Base-by-base conservation (phyloP, 2,113 vertebrate species). In the Ascaphus truei region DNA sequence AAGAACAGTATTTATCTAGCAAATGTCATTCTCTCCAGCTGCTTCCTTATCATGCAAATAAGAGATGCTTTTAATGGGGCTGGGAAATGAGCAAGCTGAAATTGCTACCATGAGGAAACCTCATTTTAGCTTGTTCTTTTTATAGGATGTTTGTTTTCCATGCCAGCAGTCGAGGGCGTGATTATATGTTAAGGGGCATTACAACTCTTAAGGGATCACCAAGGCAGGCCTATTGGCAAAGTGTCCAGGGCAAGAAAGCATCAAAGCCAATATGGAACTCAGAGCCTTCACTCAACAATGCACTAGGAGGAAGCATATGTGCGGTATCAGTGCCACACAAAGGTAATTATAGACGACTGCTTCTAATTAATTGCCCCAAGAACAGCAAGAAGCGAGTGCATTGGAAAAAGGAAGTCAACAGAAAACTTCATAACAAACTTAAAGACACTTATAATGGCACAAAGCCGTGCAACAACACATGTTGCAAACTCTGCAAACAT, bases 21-120 rank as follows among this genome's bases (percentile, higher is more conserved):
- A 68, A 68, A 68, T 68, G 66, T 68, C 66, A 68, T 68, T 68
- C 66, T 59, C 55, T 68, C 66, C 66, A 68, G 66, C 66, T 68
- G 66, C 60, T 55, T 59, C 66, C 66, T 68, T 68, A 68, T 68
- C 56, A 68, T 68, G 66, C 66, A 68, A 68, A 68, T 68, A 59
- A 60, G 66, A 55, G 55, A 10, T 68, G 55, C 41, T 68, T 67
- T 60, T 68, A 68, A 68, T 68, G 56, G 45, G 31, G 30, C 57
- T 59, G 59, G 66, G 55, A 58, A 68, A 68, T 68, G 55, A 59
- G 43, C 41, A 51, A 29, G 31, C 55, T n/a, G 23, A 43, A 50
- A 68, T 57, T 68, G 55, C 55, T 51, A 51, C 23, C n/a, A n/a
- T n/a, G 60, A 39, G 66, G 39, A 48, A 51, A 45, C 29, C 52